Base-by-base conservation (phyloP, 1,140 invertebrate species). In the Aphaenogaster floridana region DNA sequence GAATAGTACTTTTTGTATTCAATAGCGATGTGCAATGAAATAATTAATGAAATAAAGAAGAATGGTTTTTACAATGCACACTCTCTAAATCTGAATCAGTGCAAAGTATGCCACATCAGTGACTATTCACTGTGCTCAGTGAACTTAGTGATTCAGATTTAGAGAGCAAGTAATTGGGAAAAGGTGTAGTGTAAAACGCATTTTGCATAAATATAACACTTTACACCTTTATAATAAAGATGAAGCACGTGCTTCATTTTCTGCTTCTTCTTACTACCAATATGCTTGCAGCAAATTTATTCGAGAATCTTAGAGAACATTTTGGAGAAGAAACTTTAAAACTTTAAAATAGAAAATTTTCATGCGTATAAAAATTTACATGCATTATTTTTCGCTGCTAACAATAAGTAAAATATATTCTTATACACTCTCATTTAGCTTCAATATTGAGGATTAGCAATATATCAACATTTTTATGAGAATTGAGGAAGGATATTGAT, bases 331-430 rank as follows among this genome's bases (percentile, higher is more conserved):
- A 63, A 15, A 28, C 3, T 45, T 45, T 78, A 8, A 39, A 76
- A 21, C n/a, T 59, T 8, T 59, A 42, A 76, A 72, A 21, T n/a
- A 52, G 45, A 72, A 52, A 9, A n/a, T 6, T 77, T 50, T 45
- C 13, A 42, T 17, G 68, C 34, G 4, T 42, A 45, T 77, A 78
- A n/a, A 34, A 79, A 63, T 2, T 61, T 63, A 45, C 4, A 42
- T 45, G 8, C 21, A 79, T 79, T 79, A 64, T 21, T 50, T 64
- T 64, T 66, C 13, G 13, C 7, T 36, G 2, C 45, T 79, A 21
- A 28, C 28, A 28, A 28, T 28, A 28, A 17, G 2, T 21, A n/a
- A 59, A 59, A 63, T 63, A 72, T n/a, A 34, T 54, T 57, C n/a
- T 28, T 61, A 61, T 59, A 28, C 2, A 45, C 13, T 0, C 13